Base-by-base conservation (phyloP, 2,113 vertebrate species). In the Trinectes maculatus region DNA sequence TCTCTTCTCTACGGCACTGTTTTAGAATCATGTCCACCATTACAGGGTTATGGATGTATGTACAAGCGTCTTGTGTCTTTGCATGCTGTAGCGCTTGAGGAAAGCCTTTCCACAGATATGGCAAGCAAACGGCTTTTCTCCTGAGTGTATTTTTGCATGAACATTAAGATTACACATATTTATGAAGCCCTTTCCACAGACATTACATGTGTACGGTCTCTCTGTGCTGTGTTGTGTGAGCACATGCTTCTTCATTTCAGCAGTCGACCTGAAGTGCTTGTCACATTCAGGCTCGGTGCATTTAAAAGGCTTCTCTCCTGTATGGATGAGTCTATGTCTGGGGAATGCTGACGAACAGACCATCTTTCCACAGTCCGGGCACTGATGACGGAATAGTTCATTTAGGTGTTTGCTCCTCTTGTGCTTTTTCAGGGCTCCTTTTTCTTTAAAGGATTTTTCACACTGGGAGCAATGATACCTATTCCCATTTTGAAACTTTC, bases 251-350 rank as follows among this genome's bases (percentile, higher is more conserved):
- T 75, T 90, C 52, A 80, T 61, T n/a, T 90, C 89, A 1, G 75
- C 3, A 0, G 39, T 43, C 1, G 86, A 82, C 55, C 82, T 68
- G 64, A 78, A 89, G 49, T 12, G 2, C 40, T 70, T 82, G 21
- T 85, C 56, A 0, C 89, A 90, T 1, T 71, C 80, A 2, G 71
- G 21, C 16, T 29, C 7, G 0, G 51, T 75, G 60, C 88, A 90
- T 39, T 83, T 80, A 7, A 76, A 86, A 8, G 88, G 86, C 15
- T 37, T 87, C 67, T 88, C 74, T 22, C 88, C 86, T 0, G 79
- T 86, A 13, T 88, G 88, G 19, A 87, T 87, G 16, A 90, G 16
- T 48, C 70, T 84, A n/a, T 90, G 88, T 42, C 86, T 51, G 0
- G 36, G 44, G 8, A 89, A 66, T 0, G 72, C 44, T 0, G 83